A percentile compares a stretch with the other conserved stretches of the same genome.
These are phyloP conservation scores for Pilophorus perplexus DNA, from an alignment of 2,888 invertebrate genomes.

Conservation along the genomic window DNA sequence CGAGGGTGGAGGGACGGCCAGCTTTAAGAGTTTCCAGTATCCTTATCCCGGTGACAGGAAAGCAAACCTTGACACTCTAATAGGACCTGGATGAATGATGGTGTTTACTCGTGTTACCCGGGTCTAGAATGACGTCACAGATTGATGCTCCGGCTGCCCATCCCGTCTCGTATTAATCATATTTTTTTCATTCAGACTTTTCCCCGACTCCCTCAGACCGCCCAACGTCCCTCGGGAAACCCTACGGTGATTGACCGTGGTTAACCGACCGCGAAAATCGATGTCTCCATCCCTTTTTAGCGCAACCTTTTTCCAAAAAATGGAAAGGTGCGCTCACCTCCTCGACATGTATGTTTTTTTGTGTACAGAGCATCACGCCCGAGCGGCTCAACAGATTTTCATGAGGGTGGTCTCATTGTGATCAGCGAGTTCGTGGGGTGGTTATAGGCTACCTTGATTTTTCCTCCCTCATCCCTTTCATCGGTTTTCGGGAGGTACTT, in stretches of 20 bases:
- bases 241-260: conserved; percentile 26
- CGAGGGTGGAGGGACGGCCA: background rate
- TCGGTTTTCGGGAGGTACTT: too few species aligned
- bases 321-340: too few species aligned
- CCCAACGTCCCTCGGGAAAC: conserved; percentile 1
- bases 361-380: too few species aligned
- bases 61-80: conserved; percentile 22
- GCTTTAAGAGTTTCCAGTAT: conserved; percentile 17
- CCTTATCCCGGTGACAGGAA: conserved; percentile 4
- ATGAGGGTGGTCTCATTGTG: too few species aligned
- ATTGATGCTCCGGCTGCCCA: conserved; percentile 19
- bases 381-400: too few species aligned
- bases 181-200: conserved; percentile 26
- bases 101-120: conserved; percentile 24
- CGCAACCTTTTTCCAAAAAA: too few species aligned
- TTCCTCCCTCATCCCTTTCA: too few species aligned
- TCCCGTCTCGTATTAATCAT: conserved; percentile 30
- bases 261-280: conserved; percentile 23
- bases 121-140: conserved; percentile 21
- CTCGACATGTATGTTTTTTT: too few species aligned
- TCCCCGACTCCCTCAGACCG: background rate
- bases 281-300: too few species aligned
- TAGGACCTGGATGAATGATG: conserved; percentile 26
- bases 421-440: too few species aligned
- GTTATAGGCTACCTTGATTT: too few species aligned